Evolutionary conservation across 1,140 invertebrate species (phyloP).

Genomic region (Habropoda laboriosa): DNA sequence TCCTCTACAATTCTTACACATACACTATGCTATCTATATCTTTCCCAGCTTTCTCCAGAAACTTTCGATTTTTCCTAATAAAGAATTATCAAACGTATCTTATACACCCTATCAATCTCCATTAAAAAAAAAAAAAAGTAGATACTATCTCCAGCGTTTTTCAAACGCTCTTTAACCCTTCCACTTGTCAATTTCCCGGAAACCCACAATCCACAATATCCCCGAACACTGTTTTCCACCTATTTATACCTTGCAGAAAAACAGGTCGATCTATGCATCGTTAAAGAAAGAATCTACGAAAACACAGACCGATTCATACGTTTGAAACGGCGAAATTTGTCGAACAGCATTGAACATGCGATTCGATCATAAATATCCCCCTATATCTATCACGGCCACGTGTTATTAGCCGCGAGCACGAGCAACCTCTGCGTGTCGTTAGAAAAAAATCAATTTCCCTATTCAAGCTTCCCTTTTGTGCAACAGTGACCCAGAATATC

Average conservation of each 20-base stretch:
- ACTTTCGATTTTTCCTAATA: not conserved
- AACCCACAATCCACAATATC: not conserved
- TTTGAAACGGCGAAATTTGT: not conserved
- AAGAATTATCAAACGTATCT: no score
- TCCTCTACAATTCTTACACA: not conserved
- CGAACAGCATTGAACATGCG: not conserved
- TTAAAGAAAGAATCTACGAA: not conserved
- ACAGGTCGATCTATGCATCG: not conserved
- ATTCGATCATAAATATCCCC: not conserved
- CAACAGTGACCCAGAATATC: not conserved
- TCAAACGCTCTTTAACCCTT: no score
- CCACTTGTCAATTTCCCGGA: not conserved
- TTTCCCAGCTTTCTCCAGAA: not conserved
- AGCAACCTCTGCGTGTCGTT: not conserved
- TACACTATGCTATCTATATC: not conserved
- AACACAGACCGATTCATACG: not conserved
- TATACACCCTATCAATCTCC: no score
- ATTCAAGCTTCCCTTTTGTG: not conserved
- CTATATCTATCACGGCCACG: not conserved
- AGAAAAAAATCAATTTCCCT: not conserved
- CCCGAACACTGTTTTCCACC: not conserved
- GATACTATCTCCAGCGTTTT: no score
- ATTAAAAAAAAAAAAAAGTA: no score
- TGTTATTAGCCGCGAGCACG: not conserved
- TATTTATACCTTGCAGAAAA: no score